A percentile compares a stretch with the other conserved stretches of the same genome.
Evolutionary conservation across 64 coral and sea anemone species (phyloP).

Genomic region (Montipora sp.): DNA sequence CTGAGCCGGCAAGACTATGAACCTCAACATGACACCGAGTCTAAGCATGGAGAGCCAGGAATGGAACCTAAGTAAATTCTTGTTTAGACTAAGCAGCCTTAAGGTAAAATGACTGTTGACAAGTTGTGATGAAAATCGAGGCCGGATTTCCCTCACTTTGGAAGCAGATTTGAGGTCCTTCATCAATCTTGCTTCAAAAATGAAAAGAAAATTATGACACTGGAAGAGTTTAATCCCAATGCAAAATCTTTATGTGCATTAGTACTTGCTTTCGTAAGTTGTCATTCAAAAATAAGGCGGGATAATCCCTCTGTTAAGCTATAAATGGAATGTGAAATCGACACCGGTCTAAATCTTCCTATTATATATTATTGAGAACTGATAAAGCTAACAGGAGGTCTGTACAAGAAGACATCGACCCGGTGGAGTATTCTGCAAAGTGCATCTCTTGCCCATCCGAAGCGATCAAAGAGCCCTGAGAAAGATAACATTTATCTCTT

Average conservation of each 20-base stretch:
- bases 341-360: neutral
- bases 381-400: neutral
- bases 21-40: too few species aligned
- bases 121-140: neutral
- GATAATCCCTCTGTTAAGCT: neutral
- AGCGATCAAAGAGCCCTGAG: too few species aligned
- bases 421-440: neutral
- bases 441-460: neutral
- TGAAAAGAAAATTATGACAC: too few species aligned
- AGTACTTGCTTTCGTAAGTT: neutral
- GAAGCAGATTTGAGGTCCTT: too few species aligned
- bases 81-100: neutral
- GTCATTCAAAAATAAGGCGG: slow-evolving; percentile 1
- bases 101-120: neutral
- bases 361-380: neutral
- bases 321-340: slow-evolving; percentile 13
- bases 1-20: too few species aligned
- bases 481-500: too few species aligned
- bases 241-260: too few species aligned
- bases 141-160: too few species aligned
- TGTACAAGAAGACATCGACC: slow-evolving; percentile 3
- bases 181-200: too few species aligned
- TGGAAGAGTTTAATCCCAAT: too few species aligned
- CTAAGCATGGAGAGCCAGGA: too few species aligned
- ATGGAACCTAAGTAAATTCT: too few species aligned